These are phyloP conservation scores for Hyperopisus bebe DNA, from an alignment of 2,113 vertebrate genomes.

Conservation along the genomic window DNA sequence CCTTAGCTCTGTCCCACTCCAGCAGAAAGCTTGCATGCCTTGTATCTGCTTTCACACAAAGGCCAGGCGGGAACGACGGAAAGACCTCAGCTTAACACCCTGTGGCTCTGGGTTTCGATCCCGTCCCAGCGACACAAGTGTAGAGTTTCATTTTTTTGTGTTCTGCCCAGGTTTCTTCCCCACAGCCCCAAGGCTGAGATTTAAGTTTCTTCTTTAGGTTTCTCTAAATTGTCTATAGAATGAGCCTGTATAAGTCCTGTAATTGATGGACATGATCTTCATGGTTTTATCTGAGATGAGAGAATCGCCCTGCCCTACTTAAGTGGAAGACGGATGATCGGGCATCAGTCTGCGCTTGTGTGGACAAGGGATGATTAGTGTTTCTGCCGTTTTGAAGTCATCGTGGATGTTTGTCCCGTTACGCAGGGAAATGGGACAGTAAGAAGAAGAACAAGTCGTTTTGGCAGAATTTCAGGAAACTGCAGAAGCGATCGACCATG, in stretches of 20 bases:
- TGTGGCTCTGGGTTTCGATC: not conserved
- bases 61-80: not conserved
- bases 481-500: conserved; percentile 75
- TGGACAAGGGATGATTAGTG: not conserved
- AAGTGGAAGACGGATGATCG: not conserved
- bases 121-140: not conserved
- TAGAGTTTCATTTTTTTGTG: not conserved
- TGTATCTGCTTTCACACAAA: not conserved
- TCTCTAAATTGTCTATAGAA: not conserved
- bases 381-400: not conserved
- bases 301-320: not conserved
- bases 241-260: not conserved
- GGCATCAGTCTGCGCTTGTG: not conserved
- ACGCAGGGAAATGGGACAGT: conserved; percentile 78
- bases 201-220: not conserved
- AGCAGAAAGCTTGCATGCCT: not conserved
- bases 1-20: not conserved
- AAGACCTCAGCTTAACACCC: not conserved
- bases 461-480: conserved; percentile 91
- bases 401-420: not conserved
- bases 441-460: conserved; percentile 94
- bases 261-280: not conserved
- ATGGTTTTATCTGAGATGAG: not conserved
- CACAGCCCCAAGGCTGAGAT: not conserved
- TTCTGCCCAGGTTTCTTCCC: not conserved